Evolutionary conservation across 2,113 vertebrate genomes (phyloP).

Genomic region (Barbus barbus): DNA sequence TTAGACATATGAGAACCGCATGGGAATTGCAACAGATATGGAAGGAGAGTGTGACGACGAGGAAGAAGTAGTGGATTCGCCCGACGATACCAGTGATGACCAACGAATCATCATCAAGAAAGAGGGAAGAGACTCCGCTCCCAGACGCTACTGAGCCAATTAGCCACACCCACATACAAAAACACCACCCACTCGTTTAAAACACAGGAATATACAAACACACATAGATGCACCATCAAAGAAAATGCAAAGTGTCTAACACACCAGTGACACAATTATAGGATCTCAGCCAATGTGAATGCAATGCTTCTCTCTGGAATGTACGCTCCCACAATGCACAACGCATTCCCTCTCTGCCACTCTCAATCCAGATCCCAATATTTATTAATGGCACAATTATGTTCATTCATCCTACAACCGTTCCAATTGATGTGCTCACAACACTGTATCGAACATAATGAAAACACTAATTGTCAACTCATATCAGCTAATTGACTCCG

Average conservation of each 20-base stretch:
- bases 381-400: conserved; percentile 53
- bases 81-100: conserved; percentile 78
- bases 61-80: conserved; percentile 86
- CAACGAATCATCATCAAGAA: conserved; percentile 86
- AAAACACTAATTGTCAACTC: conserved; percentile 38
- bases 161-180: conserved; percentile 47
- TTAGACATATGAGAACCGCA: conserved; percentile 77
- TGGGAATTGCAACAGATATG: conserved; percentile 72
- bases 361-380: conserved; percentile 36
- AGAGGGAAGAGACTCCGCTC: conserved; percentile 72
- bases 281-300: conserved; percentile 70
- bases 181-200: conserved; percentile 64
- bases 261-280: conserved; percentile 61
- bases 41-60: conserved; percentile 76
- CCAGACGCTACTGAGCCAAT: conserved; percentile 80
- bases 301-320: conserved; percentile 77
- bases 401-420: conserved; percentile 4
- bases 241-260: conserved; percentile 39
- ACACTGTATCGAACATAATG: conserved; percentile 36
- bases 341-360: conserved; percentile 34
- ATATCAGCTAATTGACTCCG: conserved; percentile 24
- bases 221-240: conserved; percentile 65
- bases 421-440: conserved; percentile 49
- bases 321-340: conserved; percentile 72
- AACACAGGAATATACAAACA: conserved; percentile 33